phyloP scores from a whole-genome alignment of 2,113 vertebrate genomes.

The Notothenia coriiceps region DNA sequence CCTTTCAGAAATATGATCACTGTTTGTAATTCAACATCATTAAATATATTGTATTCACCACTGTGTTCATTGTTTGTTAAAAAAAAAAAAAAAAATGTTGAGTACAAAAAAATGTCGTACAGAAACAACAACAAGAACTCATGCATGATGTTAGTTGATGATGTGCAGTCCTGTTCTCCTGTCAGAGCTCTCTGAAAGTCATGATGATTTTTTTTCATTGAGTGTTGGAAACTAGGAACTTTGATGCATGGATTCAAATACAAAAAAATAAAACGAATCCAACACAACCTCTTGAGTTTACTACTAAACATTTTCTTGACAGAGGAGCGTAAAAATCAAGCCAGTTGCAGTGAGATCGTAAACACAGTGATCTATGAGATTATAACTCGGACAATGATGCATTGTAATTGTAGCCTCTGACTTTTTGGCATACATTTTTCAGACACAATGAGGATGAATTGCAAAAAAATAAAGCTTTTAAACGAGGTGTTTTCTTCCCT shows the following conservation, averaged over 20 bases:
- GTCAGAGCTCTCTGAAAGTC: slow-evolving; percentile 48
- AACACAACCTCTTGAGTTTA: background rate
- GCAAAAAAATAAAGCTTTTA: background rate
- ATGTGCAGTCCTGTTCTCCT: slow-evolving; percentile 53
- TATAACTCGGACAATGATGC: background rate
- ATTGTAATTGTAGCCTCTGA: background rate
- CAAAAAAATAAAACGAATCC: background rate
- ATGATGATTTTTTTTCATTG: background rate
- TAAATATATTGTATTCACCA: slow-evolving; percentile 81
- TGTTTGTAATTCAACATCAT: slow-evolving; percentile 72
- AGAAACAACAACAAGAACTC: slow-evolving; percentile 10
- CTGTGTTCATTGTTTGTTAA: slow-evolving; percentile 24
- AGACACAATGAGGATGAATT: background rate
- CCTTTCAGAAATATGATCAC: slow-evolving; percentile 74
- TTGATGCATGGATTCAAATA: background rate
- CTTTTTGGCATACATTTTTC: background rate
- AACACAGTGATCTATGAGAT: background rate
- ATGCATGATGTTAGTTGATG: slow-evolving; percentile 35
- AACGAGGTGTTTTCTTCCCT: background rate
- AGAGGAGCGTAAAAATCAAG: background rate
- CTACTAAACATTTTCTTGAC: background rate
- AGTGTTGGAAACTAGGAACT: background rate
- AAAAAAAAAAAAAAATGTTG: too few relatives aligned
- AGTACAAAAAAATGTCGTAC: background rate
- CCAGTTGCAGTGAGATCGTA: background rate